Conservation (phyloP, 2,888 invertebrate genomes). For the Drosophila yooni region DNA sequence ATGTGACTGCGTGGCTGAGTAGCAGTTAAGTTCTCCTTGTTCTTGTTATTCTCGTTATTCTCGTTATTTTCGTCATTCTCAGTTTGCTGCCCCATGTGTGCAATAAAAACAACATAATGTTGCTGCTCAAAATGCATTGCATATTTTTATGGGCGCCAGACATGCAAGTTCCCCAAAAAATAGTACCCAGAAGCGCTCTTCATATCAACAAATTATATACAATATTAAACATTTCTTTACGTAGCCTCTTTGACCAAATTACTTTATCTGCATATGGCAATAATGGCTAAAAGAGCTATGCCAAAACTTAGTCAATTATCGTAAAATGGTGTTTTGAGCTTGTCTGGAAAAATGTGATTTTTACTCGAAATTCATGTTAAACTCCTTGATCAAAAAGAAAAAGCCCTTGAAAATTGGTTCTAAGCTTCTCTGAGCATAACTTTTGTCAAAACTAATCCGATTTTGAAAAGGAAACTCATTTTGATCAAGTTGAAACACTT, state of each 20-base stretch:
- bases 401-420: neutral
- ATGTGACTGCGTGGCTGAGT: conserved; percentile 74
- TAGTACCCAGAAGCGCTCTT: conserved; percentile 22
- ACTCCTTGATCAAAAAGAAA: neutral
- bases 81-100: conserved; percentile 17
- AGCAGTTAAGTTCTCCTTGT: conserved; percentile 54
- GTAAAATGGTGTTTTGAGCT: neutral
- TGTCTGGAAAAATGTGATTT: neutral
- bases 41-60: conserved; percentile 10
- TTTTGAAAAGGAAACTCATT: neutral
- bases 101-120: conserved; percentile 31
- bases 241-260: conserved; percentile 14
- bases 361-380: accelerated
- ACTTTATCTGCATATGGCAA: conserved; percentile 50
- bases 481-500: neutral
- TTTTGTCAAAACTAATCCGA: neutral
- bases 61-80: neutral
- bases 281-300: neutral
- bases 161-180: conserved; percentile 55
- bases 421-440: neutral
- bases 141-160: conserved; percentile 70
- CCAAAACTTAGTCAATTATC: neutral
- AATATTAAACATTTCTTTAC: conserved; percentile 45
- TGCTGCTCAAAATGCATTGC: conserved; percentile 50
- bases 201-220: conserved; percentile 67